Conservation (phyloP, 2,113 vertebrate species). For the Vombatus ursinus region DNA sequence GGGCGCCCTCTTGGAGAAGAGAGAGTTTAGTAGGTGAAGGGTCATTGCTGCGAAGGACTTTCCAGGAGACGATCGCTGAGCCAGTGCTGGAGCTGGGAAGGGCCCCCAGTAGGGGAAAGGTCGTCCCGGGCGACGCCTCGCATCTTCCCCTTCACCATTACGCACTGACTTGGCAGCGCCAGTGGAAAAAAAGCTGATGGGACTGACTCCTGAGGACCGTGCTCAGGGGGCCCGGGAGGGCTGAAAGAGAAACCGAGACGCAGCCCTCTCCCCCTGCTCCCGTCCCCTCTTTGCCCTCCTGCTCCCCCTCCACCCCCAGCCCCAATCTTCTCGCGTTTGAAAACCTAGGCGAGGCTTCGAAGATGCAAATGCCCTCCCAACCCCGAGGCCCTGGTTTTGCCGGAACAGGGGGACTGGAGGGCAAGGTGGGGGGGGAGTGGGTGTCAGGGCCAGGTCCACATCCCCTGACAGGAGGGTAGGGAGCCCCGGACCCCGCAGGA, state of each 20-base stretch:
- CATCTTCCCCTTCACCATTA: too few species aligned
- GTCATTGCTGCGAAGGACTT: not conserved
- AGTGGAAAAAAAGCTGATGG: not conserved
- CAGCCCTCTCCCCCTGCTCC: too few species aligned
- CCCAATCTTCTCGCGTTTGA: too few species aligned
- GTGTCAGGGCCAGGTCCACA: too few species aligned
- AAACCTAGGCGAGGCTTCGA: too few species aligned
- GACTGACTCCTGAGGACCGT: not conserved
- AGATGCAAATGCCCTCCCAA: too few species aligned
- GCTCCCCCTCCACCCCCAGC: too few species aligned
- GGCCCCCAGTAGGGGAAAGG: not conserved
- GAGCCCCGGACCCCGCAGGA: not conserved
- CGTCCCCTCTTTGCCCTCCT: too few species aligned
- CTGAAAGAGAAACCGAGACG: too few species aligned
- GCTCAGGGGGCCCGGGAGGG: too few species aligned
- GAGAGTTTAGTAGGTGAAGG: not conserved
- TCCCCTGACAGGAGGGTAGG: not conserved
- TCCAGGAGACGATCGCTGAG: not conserved
- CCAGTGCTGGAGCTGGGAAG: not conserved
- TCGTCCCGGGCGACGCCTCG: not conserved
- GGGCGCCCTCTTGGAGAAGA: too few species aligned
- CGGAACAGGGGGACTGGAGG: not conserved
- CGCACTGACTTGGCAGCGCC: not conserved
- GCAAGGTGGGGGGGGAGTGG: not conserved
- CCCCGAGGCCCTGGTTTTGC: too few species aligned